Evolutionary conservation across 1,140 invertebrate species (phyloP).

Genomic region (Camponotus floridanus): DNA sequence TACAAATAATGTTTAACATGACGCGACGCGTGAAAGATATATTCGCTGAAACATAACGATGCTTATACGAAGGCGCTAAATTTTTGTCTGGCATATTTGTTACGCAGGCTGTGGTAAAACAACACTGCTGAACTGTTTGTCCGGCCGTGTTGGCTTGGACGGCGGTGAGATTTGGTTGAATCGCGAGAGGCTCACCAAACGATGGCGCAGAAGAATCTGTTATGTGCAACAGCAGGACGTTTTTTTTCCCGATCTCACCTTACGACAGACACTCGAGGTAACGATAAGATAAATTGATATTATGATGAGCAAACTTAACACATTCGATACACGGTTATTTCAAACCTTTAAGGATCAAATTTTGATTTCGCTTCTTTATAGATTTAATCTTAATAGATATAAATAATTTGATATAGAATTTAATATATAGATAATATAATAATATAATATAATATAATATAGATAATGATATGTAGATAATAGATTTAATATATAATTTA

Average conservation of each 20-base stretch:
- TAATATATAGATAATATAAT: no score
- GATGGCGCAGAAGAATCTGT: conserved; percentile 92
- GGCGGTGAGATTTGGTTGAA: conserved; percentile 92
- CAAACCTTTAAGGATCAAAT: not conserved
- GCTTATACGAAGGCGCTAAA: conserved; percentile 34
- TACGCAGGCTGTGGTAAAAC: conserved; percentile 92
- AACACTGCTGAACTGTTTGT: conserved; percentile 92
- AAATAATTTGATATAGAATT: no score
- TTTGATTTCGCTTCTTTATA: not conserved
- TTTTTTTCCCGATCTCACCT: conserved; percentile 93
- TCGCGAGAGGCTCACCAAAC: conserved; percentile 91
- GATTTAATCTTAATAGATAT: not conserved
- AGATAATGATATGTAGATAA: no score
- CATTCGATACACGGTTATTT: not conserved
- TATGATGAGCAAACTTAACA: no score
- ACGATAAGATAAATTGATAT: not conserved
- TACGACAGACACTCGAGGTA: conserved; percentile 92
- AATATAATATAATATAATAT: no score
- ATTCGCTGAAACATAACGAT: conserved; percentile 15
- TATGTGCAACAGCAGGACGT: conserved; percentile 95
- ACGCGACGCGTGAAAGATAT: conserved; percentile 6
- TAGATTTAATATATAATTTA: no score
- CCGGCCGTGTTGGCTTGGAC: conserved; percentile 89
- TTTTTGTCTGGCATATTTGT: conserved; percentile 49
- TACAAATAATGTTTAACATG: not conserved